phyloP scores from a whole-genome alignment of 2,797 vertebrate species.

The Acipenser oxyrinchus region DNA sequence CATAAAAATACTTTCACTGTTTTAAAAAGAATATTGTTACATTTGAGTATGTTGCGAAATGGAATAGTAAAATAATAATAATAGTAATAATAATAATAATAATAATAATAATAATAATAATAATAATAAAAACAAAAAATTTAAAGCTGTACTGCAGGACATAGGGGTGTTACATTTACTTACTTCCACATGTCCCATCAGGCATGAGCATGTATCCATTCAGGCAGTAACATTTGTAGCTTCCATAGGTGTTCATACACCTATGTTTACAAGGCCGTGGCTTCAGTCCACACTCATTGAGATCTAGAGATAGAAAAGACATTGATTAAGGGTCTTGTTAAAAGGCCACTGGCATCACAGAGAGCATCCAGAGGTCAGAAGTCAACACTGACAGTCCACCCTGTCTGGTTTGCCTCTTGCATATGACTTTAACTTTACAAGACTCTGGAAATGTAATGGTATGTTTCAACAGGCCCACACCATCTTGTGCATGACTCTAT shows the following conservation, averaged over 20 bases:
- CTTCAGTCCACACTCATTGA: conserved; percentile 93
- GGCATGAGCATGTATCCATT: conserved; percentile 86
- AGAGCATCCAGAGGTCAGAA: conserved; percentile 40
- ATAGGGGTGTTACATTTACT: conserved; percentile 22
- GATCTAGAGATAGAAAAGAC: conserved; percentile 60
- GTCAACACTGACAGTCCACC: conserved; percentile 36
- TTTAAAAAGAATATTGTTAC: no score
- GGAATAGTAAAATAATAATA: no score
- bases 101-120: no score
- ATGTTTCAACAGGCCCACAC: no score
- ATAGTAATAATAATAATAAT: no score
- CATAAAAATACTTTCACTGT: no score
- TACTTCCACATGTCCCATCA: conserved; percentile 89
- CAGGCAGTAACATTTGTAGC: conserved; percentile 96
- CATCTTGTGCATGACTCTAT: no score
- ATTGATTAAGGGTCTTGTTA: conserved; percentile 3
- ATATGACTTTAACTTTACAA: no score
- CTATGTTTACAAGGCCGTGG: conserved; percentile 88
- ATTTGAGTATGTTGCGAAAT: no score
- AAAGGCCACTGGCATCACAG: neutral
- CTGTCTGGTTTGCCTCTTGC: neutral
- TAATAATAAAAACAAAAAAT: no score
- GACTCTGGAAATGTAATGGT: no score
- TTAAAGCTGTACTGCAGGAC: no score
- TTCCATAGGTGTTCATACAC: conserved; percentile 92